These are phyloP conservation scores for Nomada hirtipes DNA, from an alignment of 2,888 invertebrate genomes.

Conservation along the genomic window DNA sequence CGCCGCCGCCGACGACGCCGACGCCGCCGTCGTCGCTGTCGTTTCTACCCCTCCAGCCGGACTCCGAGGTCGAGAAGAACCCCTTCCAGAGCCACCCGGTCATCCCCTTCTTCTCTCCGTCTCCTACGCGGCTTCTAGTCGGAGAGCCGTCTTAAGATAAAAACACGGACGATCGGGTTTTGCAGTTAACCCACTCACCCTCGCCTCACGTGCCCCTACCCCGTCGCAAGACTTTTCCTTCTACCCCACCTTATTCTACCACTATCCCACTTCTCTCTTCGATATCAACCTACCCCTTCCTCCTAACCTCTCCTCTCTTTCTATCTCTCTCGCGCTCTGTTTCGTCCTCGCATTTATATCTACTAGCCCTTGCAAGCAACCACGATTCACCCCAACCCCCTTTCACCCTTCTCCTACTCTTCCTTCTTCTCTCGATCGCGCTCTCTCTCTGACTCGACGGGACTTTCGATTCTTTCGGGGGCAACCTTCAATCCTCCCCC, in stretches of 20 bases:
- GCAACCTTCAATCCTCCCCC: conserved; percentile 75
- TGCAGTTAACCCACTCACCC: conserved; percentile 81
- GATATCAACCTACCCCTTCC: conserved; percentile 25
- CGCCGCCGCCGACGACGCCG: conserved; percentile 67
- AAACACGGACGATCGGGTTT: conserved; percentile 83
- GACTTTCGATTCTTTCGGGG: conserved; percentile 78
- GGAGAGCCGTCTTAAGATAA: conserved; percentile 82
- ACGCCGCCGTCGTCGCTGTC: conserved; percentile 63
- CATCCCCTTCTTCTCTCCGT: conserved; percentile 63
- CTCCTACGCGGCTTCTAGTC: conserved; percentile 68
- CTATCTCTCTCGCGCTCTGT: conserved; percentile 4
- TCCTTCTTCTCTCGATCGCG: conserved; percentile 43
- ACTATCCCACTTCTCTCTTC: conserved; percentile 55
- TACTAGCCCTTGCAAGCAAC: conserved; percentile 68
- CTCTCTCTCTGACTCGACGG: conserved; percentile 56
- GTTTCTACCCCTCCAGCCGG: conserved; percentile 66
- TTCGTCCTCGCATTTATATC: conserved; percentile 40
- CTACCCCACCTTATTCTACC: conserved; percentile 59
- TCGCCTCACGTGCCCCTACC: conserved; percentile 57
- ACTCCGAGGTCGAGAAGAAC: conserved; percentile 60
- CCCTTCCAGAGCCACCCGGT: conserved; percentile 65
- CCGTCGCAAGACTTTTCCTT: conserved; percentile 59
- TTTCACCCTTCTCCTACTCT: conserved; percentile 41
- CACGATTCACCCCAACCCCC: conserved; percentile 61
- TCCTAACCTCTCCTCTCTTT: conserved; percentile 18